A percentile compares a stretch with the other conserved stretches of the same genome.
phyloP scores from a whole-genome alignment of 2,888 invertebrate species.

The Bombylius discolor region DNA sequence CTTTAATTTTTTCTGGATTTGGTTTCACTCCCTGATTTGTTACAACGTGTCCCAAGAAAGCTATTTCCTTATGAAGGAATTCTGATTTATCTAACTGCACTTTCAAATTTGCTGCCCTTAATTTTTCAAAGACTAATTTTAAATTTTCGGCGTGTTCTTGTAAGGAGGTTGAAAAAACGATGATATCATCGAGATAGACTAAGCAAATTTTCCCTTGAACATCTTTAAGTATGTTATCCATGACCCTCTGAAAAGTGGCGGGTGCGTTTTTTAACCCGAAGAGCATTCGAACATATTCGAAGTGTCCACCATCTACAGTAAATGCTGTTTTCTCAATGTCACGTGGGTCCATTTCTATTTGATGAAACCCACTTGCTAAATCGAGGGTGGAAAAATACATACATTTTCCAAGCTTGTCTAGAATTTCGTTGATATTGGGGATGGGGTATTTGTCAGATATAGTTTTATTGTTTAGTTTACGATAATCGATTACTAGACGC shows the following conservation, averaged over 20 bases:
- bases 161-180: neutral
- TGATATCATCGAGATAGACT: neutral
- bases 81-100: no score
- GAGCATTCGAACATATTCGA: slow-evolving; percentile 11
- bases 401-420: slow-evolving; percentile 7
- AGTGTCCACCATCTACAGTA: slow-evolving; percentile 8
- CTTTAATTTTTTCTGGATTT: no score
- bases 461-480: neutral
- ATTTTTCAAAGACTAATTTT: no score
- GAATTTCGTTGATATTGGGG: slow-evolving; percentile 7
- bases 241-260: slow-evolving; percentile 8
- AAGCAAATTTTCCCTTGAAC: neutral
- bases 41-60: no score
- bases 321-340: slow-evolving; percentile 13
- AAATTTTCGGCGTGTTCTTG: neutral
- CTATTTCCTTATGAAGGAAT: no score
- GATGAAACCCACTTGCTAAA: slow-evolving; percentile 1
- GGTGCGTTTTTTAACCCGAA: slow-evolving; percentile 8
- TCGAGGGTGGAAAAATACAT: slow-evolving; percentile 11
- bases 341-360: neutral
- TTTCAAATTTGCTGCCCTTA: no score
- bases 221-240: slow-evolving; percentile 4
- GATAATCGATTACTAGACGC: slow-evolving; percentile 15
- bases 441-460: slow-evolving; percentile 4
- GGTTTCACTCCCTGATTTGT: no score